phyloP scores from a whole-genome alignment of 35 echinoderm and acorn worm species.

The Ophiothrix spiculata region DNA sequence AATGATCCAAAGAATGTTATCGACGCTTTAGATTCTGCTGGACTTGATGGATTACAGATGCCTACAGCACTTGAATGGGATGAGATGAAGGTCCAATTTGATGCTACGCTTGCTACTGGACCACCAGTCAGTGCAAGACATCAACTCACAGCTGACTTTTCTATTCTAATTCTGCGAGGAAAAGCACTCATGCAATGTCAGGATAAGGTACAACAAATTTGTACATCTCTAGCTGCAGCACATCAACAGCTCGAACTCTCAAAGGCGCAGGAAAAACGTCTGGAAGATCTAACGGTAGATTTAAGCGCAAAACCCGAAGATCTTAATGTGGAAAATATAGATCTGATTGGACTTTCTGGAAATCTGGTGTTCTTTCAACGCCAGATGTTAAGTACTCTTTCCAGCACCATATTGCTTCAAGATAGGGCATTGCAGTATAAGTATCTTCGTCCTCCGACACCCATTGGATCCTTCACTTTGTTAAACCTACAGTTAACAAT shows the following conservation, averaged over 20 bases:
- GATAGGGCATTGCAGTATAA: constrained; percentile 35
- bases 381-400: constrained; percentile 17
- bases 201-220: neutral
- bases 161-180: constrained; percentile 12
- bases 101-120: constrained; percentile 18
- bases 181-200: constrained; percentile 5
- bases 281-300: neutral
- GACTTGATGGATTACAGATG: constrained; percentile 4
- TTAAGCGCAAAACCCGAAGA: neutral
- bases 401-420: constrained; percentile 13
- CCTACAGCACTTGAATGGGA: constrained; percentile 21
- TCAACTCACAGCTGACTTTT: neutral
- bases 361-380: constrained; percentile 25
- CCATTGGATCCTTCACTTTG: constrained; percentile 9
- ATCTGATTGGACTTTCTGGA: constrained; percentile 29
- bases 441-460: constrained; percentile 23
- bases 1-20: constrained; percentile 22
- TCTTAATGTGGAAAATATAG: neutral
- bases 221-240: neutral
- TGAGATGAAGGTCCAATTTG: constrained; percentile 21
- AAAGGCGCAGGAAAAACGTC: constrained; percentile 4
- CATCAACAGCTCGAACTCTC: neutral
- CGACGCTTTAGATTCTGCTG: constrained; percentile 1
- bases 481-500: constrained; percentile 4
- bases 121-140: neutral